Evolutionary conservation across 2,797 vertebrate species (phyloP).

Genomic region (Eidolon dupreanum): DNA sequence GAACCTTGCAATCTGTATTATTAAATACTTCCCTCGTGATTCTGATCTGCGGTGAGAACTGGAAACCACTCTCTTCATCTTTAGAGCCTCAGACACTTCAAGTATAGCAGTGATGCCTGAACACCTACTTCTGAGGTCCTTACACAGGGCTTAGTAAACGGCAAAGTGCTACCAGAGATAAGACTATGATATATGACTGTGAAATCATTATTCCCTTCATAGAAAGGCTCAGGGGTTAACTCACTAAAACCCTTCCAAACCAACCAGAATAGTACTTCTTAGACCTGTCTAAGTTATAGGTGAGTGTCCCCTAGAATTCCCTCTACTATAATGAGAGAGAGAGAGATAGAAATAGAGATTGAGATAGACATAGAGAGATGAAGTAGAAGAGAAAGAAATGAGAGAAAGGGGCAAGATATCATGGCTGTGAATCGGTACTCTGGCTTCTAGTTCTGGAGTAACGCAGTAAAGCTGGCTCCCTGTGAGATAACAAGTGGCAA

Average conservation of each 20-base stretch:
- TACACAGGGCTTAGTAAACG: not conserved
- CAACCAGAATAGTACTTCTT: not conserved
- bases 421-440: too few relatives aligned
- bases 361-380: not conserved
- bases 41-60: not conserved
- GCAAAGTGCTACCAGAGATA: not conserved
- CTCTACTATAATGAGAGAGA: not conserved
- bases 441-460: not conserved
- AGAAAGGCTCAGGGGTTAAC: not conserved
- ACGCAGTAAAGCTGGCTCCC: not conserved
- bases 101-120: rapidly evolving
- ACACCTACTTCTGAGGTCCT: too few relatives aligned
- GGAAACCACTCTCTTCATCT: not conserved
- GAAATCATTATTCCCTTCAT: rapidly evolving
- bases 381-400: too few relatives aligned
- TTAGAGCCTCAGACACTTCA: not conserved
- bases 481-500: not conserved
- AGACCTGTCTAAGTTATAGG: not conserved
- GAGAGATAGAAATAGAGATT: not conserved
- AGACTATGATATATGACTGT: too few relatives aligned
- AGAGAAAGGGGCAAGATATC: not conserved
- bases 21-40: not conserved
- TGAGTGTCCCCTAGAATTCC: not conserved
- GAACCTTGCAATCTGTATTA: not conserved
- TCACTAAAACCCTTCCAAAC: not conserved